Evolutionary conservation across 1,140 invertebrate genomes (phyloP).

Genomic region (Hermetia illucens): DNA sequence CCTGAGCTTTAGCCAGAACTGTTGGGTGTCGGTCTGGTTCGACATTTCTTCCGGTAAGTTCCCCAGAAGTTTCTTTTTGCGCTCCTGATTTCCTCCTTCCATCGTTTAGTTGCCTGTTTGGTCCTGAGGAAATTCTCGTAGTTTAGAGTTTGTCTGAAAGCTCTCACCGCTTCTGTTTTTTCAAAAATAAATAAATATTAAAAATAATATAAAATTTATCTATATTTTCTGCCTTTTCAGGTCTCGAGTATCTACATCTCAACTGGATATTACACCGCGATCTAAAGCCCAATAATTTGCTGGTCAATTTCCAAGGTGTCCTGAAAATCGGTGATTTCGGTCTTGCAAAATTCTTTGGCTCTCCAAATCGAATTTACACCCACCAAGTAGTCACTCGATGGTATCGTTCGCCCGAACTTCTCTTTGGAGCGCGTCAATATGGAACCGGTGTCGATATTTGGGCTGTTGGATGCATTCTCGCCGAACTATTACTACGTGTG

Average conservation of each 20-base stretch:
- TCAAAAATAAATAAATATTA: no score
- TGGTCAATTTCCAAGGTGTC: constrained; percentile 84
- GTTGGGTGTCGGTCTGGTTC: no score
- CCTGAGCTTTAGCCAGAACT: no score
- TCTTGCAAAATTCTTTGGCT: constrained; percentile 92
- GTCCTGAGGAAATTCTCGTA: no score
- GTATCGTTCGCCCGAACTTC: constrained; percentile 86
- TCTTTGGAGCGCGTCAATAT: constrained; percentile 92
- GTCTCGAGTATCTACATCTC: constrained; percentile 84
- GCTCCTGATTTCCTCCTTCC: no score
- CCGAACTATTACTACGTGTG: constrained; percentile 79
- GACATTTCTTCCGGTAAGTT: no score
- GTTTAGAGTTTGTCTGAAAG: no score
- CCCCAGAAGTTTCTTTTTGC: no score
- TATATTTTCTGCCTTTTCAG: not conserved
- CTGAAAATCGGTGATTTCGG: constrained; percentile 98
- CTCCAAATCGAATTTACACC: constrained; percentile 90
- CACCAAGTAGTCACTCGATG: constrained; percentile 96
- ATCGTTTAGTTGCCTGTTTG: no score
- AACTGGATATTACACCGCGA: constrained; percentile 98
- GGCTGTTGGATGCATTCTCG: constrained; percentile 96
- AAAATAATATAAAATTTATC: no score
- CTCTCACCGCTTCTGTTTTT: no score
- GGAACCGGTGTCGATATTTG: constrained; percentile 96
- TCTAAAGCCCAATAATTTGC: constrained; percentile 97